Conservation (phyloP, 2,113 vertebrate species). For the Melierax canorus region DNA sequence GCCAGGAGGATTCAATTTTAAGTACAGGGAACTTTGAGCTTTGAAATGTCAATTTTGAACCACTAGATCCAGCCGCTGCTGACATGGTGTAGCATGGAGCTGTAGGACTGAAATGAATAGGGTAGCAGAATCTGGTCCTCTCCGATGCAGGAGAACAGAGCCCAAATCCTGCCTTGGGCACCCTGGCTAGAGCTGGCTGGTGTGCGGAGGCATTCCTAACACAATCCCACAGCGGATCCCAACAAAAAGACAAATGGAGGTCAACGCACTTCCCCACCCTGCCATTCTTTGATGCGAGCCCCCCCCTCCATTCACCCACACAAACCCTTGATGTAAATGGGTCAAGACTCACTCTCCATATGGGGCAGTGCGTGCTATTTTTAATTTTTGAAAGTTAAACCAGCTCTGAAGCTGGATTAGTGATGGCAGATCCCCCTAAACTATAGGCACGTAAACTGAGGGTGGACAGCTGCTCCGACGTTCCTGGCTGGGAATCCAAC, state of each 20-base stretch:
- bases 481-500: conserved; percentile 65
- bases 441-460: conserved; percentile 66
- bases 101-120: neutral
- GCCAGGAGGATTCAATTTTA: neutral
- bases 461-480: conserved; percentile 65
- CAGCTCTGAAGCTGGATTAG: conserved; percentile 71
- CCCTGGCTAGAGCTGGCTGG: neutral
- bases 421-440: conserved; percentile 65
- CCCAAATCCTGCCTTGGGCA: neutral
- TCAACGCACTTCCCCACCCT: neutral
- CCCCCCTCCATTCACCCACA: neutral
- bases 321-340: conserved; percentile 43
- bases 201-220: neutral
- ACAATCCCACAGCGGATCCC: neutral
- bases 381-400: conserved; percentile 71
- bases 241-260: conserved; percentile 18
- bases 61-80: neutral
- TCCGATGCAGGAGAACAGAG: neutral
- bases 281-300: neutral
- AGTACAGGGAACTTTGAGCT: neutral
- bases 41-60: neutral
- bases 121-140: neutral
- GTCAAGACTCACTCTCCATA: conserved; percentile 46
- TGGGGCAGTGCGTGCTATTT: conserved; percentile 56
- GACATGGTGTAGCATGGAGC: neutral